Evolutionary conservation across 2,888 invertebrate genomes (phyloP).

Genomic region (Lobophora halterata): DNA sequence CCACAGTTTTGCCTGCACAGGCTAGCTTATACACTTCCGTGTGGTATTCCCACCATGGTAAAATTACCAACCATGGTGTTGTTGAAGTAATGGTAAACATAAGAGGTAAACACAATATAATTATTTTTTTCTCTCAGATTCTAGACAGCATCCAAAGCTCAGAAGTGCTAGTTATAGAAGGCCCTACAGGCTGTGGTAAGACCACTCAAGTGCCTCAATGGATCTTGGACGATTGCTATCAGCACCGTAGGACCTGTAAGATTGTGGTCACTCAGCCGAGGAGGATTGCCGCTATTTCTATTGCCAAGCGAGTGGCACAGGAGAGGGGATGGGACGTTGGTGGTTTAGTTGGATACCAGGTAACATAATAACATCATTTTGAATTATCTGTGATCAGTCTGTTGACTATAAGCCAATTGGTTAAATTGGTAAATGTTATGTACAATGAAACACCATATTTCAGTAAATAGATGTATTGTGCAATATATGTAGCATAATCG

Average conservation of each 20-base stretch:
- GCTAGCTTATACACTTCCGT: no score
- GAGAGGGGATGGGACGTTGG: slow-evolving; percentile 93
- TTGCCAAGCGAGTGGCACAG: slow-evolving; percentile 90
- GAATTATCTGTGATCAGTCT: no score
- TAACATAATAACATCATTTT: no score
- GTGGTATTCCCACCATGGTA: no score
- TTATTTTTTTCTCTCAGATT: slow-evolving; percentile 75
- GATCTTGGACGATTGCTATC: slow-evolving; percentile 89
- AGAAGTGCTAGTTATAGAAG: slow-evolving; percentile 91
- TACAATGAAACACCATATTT: no score
- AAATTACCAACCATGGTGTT: no score
- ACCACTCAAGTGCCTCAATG: slow-evolving; percentile 94
- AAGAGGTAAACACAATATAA: not conserved
- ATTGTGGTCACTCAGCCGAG: slow-evolving; percentile 97
- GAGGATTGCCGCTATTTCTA: slow-evolving; percentile 94
- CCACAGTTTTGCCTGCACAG: no score
- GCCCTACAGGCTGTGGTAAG: slow-evolving; percentile 97
- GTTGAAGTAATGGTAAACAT: no score
- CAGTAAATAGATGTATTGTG: no score
- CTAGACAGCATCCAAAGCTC: slow-evolving; percentile 83
- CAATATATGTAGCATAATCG: no score
- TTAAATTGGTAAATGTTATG: no score
- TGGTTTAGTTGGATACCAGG: slow-evolving; percentile 94
- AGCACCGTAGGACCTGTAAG: slow-evolving; percentile 85
- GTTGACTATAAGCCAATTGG: no score